Base-by-base conservation (phyloP, 2,113 vertebrate species). In the Sylvia atricapilla region DNA sequence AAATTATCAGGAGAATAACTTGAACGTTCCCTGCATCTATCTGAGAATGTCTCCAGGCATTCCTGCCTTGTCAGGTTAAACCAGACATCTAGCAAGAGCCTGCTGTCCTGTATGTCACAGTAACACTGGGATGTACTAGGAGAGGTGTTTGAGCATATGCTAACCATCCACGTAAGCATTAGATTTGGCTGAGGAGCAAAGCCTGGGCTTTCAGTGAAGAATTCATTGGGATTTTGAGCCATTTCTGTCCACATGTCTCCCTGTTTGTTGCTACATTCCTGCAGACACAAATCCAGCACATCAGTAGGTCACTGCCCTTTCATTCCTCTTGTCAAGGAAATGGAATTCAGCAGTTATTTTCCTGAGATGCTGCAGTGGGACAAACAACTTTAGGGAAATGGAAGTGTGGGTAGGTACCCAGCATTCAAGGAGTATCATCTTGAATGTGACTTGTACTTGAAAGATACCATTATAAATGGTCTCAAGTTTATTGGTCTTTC, bases 231-330 rank as follows among this genome's bases (percentile, higher is more conserved):
- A 9, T 6, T 2, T 66, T 83, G 28, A 74, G 15, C 10, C 4
- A 1, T 69, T 76, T 93, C 44, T 76, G 13, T 53, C 15, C 27
- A 25, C 0, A 0, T 46, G 23, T 69, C 9, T 24, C 22, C 13
- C 5, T 6, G 0, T 33, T 78, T 73, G 25, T 23, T 3, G 2
- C 27, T 49, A 3, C 2, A 1, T 4, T 60, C 21, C 28, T 6
- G 2, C 28, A 64, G 67, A 43, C 15, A n/a, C 24, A 47, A 66
- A 3, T 37, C 24, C 30, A 59, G 44, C 55, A 33, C 44, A 66
- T 20, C 44, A 62, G 4, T 7, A 72, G 7, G 13, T 75, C n/a
- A 37, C 22, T 76, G 15, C 23, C 46, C 13, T 24, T 35, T 66
- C 19, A 44, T 77, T 77, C 13, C 23, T 84, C n/a, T 67, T 80